Percentiles rank a stretch among this genome's conserved stretches.
Evolutionary conservation across 1,140 invertebrate genomes (phyloP).

Genomic region (Nasonia longicornis): DNA sequence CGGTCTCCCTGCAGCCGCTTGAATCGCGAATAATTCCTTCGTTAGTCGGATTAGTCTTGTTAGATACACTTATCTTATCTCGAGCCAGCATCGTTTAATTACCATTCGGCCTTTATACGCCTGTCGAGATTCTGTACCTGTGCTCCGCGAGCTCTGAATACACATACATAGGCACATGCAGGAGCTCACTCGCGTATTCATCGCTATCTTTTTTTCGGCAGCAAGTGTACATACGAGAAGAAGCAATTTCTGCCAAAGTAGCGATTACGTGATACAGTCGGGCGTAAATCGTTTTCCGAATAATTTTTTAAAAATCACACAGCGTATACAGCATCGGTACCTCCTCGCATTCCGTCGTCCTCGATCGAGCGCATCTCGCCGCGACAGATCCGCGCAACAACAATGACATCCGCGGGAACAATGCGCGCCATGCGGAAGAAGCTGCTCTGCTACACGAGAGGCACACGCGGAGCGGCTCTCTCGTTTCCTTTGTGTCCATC

Average conservation of each 20-base stretch:
- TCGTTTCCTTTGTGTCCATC: not conserved
- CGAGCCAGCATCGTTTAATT: constrained; percentile 39
- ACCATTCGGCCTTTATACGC: constrained; percentile 24
- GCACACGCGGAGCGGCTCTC: too few species aligned
- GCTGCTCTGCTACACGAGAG: not conserved
- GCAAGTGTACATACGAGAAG: constrained; percentile 1
- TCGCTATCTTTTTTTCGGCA: not conserved
- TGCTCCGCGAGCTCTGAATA: too few species aligned
- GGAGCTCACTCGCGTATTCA: not conserved
- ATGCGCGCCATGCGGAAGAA: not conserved
- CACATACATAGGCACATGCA: not conserved
- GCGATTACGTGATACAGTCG: constrained; percentile 25
- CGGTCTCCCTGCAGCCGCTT: constrained; percentile 18
- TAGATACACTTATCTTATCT: constrained; percentile 46
- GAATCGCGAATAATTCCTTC: constrained; percentile 40
- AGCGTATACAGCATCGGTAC: too few species aligned
- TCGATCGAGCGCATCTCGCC: too few species aligned
- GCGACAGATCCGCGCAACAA: not conserved
- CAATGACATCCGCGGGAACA: not conserved
- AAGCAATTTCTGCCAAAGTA: not conserved
- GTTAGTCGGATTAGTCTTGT: constrained; percentile 43
- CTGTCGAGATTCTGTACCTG: not conserved
- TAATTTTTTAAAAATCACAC: too few species aligned
- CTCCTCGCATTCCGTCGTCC: too few species aligned
- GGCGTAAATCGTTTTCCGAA: not conserved